phyloP scores from a whole-genome alignment of 2,113 vertebrate species.

The Phodopus roborovskii region DNA sequence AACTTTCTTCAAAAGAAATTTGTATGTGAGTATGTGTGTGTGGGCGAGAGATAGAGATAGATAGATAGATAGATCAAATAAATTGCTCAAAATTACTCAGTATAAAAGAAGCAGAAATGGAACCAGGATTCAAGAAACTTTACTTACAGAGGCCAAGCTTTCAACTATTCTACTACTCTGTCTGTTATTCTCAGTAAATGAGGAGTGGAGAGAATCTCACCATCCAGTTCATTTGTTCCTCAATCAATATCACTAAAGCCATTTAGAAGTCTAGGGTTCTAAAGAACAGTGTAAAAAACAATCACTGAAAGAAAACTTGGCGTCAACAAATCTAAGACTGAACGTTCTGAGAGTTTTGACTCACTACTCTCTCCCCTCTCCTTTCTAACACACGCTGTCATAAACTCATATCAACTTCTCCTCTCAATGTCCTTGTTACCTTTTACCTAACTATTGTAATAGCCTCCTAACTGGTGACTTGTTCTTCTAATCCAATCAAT shows the following conservation, averaged over 20 bases:
- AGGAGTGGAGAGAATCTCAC: neutral
- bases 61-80: neutral
- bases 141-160: neutral
- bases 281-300: slow-evolving; percentile 23
- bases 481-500: slow-evolving; percentile 42
- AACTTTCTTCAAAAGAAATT: neutral
- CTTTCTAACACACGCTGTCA: neutral
- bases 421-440: slow-evolving; percentile 33
- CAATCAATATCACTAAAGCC: neutral
- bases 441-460: slow-evolving; percentile 55
- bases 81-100: neutral
- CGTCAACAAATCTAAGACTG: neutral
- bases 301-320: neutral
- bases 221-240: neutral
- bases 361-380: neutral
- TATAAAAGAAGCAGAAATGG: neutral
- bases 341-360: slow-evolving; percentile 15
- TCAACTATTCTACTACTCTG: neutral
- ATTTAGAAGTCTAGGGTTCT: slow-evolving; percentile 37
- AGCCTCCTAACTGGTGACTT: slow-evolving; percentile 44
- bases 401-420: neutral
- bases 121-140: slow-evolving; percentile 2
- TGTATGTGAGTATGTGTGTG: neutral
- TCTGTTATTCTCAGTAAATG: neutral
- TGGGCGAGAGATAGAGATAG: neutral